These are phyloP conservation scores for Dysidea cf. avara DNA, from an alignment of 37 sponge, comb jelly and placozoan species.

Conservation along the genomic window DNA sequence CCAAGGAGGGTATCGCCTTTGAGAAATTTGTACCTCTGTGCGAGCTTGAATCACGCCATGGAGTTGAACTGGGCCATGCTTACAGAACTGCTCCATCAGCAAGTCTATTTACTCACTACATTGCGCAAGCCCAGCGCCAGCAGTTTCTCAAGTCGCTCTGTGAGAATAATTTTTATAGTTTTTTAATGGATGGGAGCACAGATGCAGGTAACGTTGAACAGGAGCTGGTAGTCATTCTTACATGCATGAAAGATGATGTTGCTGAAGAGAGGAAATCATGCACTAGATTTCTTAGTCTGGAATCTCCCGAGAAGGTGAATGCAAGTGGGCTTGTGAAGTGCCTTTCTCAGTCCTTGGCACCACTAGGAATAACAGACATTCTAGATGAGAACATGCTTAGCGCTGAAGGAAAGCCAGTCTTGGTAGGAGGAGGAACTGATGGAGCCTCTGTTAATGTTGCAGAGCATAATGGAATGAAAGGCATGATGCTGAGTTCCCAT, in stretches of 20 bases:
- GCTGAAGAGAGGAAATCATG: no score
- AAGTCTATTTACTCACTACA: constrained; percentile 6
- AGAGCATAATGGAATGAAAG: constrained; percentile 51
- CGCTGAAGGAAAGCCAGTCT: constrained; percentile 24
- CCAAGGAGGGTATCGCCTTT: constrained; percentile 53
- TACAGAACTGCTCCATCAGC: no score
- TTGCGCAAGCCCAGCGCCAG: constrained; percentile 1
- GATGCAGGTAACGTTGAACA: no score
- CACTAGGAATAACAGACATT: constrained; percentile 21
- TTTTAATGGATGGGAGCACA: no score
- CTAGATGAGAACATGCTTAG: no score
- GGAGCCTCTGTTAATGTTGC: constrained; percentile 59
- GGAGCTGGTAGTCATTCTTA: no score
- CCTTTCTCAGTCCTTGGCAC: constrained; percentile 12
- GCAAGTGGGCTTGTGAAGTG: constrained; percentile 24
- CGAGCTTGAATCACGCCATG: not conserved
- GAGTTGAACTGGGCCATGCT: no score
- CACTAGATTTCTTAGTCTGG: no score
- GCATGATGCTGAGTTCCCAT: constrained; percentile 22
- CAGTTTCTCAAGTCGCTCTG: no score
- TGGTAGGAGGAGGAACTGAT: constrained; percentile 67
- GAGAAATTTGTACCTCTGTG: constrained; percentile 18
- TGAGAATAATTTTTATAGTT: no score
- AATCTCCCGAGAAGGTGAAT: not conserved
- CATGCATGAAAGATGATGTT: no score